Evolutionary conservation across 1,140 invertebrate species (phyloP), one percentile per base, ranked within the genome.

Genomic region (Drosophila kurseongensis): DNA sequence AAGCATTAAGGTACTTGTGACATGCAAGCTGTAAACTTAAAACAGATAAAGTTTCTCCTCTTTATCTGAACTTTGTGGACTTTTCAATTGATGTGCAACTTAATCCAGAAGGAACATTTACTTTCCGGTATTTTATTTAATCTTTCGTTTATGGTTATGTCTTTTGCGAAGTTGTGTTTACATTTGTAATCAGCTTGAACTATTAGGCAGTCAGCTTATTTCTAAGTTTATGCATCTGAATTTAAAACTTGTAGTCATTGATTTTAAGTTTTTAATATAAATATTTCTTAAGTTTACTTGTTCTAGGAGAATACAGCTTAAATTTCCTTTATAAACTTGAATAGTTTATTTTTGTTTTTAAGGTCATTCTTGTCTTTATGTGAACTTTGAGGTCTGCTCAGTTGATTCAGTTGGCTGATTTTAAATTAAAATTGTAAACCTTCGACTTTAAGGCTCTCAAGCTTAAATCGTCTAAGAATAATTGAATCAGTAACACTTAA

Each of bases 1-100:
- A 9, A 5, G 9, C 61, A 55, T 54, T 36, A 32, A 47, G 41
- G 13, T 35, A 23, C 50, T 55, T 32, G 66, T 41, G 14, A 68
- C 50, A 41, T n/a, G 42, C 59, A 5, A 52, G 60, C 14, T 7
- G 36, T 68, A 48, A 69, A 38, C 47, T 55, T 68, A 23, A 56
- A 71, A 40, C 38, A 69, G 32, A 18, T 4, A 67, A 66, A 69
- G 41, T 54, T 67, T 62, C 13, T 6, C 7, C 18, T 32, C 23
- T 41, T 57, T 35, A 36, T 36, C 51, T 5, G 41, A 71, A 71
- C 67, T 72, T 72, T 71, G 68, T 36, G 40, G 52, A 71, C 65
- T 71, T 50, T 69, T 71, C 36, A 71, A 71, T 71, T 71, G 67
- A 71, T 58, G 42, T 71, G 66, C 66, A 58, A 41, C 51, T 58